Conservation (phyloP, 2,113 vertebrate species). For the Oncorhynchus mykiss region DNA sequence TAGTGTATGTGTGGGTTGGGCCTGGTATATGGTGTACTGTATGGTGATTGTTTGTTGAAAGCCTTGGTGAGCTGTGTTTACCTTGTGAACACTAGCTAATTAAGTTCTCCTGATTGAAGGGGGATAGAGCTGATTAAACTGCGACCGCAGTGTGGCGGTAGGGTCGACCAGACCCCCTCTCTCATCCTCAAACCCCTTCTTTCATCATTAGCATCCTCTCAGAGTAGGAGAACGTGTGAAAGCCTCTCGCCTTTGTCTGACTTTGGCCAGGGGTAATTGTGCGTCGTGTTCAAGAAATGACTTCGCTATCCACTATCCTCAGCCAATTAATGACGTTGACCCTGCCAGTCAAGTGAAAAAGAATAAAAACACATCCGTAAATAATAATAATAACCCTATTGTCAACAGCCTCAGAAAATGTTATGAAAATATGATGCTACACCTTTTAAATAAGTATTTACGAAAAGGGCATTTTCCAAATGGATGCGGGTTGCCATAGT, state of each 20-base stretch:
- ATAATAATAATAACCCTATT: constrained; percentile 11
- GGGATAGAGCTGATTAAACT: constrained; percentile 83
- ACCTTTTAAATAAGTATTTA: constrained; percentile 11
- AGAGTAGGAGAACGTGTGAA: constrained; percentile 85
- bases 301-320: constrained; percentile 72
- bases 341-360: constrained; percentile 33
- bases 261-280: constrained; percentile 87
- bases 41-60: constrained; percentile 59
- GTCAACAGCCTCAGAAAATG: background rate
- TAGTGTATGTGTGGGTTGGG: background rate
- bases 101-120: constrained; percentile 87
- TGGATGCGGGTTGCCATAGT: constrained; percentile 26
- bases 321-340: constrained; percentile 76
- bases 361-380: constrained; percentile 36
- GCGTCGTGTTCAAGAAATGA: constrained; percentile 88
- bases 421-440: constrained; percentile 5
- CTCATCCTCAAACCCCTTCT: constrained; percentile 80
- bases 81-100: constrained; percentile 82
- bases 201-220: constrained; percentile 83
- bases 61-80: constrained; percentile 62
- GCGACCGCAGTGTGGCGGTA: constrained; percentile 54
- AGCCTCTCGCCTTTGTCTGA: constrained; percentile 85
- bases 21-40: background rate
- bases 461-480: constrained; percentile 31
- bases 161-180: constrained; percentile 72